Conservation (phyloP, 2,888 invertebrate species). For the Eulithis testata region DNA sequence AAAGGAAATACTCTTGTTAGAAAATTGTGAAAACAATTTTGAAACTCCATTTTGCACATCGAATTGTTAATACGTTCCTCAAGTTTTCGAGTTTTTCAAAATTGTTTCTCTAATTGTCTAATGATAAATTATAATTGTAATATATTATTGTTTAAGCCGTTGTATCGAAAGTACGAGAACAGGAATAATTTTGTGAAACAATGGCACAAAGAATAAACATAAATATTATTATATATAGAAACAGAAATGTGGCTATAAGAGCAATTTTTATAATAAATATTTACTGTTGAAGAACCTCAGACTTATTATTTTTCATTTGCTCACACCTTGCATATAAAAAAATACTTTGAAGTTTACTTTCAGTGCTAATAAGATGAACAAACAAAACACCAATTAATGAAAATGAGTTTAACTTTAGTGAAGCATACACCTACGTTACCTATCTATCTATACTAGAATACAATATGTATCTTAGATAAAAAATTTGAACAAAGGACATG, state of each 20-base stretch:
- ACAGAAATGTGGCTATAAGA: conserved; percentile 85
- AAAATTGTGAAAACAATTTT: conserved; percentile 70
- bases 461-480: too few relatives aligned
- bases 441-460: neutral
- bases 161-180: conserved; percentile 84
- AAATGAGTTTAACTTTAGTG: neutral
- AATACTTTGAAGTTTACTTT: neutral
- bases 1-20: conserved; percentile 77
- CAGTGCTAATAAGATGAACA: neutral
- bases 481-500: too few relatives aligned
- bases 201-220: conserved; percentile 84
- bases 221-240: conserved; percentile 83
- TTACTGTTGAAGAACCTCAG: conserved; percentile 81
- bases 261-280: conserved; percentile 85
- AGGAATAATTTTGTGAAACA: conserved; percentile 85
- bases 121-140: conserved; percentile 81
- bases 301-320: conserved; percentile 61
- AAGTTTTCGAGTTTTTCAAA: conserved; percentile 70
- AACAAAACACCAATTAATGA: neutral
- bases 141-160: conserved; percentile 84
- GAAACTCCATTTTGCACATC: conserved; percentile 76
- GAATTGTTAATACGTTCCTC: conserved; percentile 82
- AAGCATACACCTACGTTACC: neutral
- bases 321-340: neutral
- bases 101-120: conserved; percentile 75